Percentiles rank a stretch among this genome's conserved stretches.
phyloP scores from a whole-genome alignment of 2,888 invertebrate species.

The Polia nebulosa region DNA sequence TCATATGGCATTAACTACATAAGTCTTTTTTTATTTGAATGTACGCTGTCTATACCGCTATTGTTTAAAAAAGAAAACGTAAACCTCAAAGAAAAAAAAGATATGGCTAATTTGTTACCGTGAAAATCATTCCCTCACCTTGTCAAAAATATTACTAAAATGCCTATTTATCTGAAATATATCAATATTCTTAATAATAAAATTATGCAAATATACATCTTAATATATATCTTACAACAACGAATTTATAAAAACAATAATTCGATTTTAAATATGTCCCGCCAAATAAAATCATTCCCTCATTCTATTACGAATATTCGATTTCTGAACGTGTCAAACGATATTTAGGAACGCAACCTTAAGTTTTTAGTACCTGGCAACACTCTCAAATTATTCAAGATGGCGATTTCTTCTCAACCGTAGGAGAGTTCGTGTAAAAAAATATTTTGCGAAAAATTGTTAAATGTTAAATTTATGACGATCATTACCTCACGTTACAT shows the following conservation, averaged over 20 bases:
- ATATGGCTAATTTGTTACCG: not conserved
- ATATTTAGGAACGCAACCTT: not conserved
- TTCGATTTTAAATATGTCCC: slow-evolving; percentile 3
- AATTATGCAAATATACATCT: not conserved
- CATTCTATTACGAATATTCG: not conserved
- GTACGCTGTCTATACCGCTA: not conserved
- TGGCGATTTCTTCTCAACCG: not conserved
- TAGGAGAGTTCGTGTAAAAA: not conserved
- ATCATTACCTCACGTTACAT: not conserved
- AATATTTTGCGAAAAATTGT: not conserved
- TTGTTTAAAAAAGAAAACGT: not conserved
- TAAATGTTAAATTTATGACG: not conserved
- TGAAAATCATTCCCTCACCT: not conserved
- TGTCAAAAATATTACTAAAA: not conserved
- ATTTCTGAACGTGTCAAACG: not conserved
- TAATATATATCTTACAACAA: not conserved
- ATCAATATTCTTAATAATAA: not conserved
- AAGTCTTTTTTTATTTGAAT: not conserved
- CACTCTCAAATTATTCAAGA: not conserved
- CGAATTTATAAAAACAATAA: not conserved
- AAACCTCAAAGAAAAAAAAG: not conserved
- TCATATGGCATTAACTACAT: not conserved
- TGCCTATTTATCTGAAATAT: not conserved
- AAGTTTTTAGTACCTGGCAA: not conserved
- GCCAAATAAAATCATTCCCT: slow-evolving; percentile 3